A percentile compares a stretch with the other conserved stretches of the same genome.
Conservation (phyloP, 2,113 vertebrate genomes). For the Hylia prasina region DNA sequence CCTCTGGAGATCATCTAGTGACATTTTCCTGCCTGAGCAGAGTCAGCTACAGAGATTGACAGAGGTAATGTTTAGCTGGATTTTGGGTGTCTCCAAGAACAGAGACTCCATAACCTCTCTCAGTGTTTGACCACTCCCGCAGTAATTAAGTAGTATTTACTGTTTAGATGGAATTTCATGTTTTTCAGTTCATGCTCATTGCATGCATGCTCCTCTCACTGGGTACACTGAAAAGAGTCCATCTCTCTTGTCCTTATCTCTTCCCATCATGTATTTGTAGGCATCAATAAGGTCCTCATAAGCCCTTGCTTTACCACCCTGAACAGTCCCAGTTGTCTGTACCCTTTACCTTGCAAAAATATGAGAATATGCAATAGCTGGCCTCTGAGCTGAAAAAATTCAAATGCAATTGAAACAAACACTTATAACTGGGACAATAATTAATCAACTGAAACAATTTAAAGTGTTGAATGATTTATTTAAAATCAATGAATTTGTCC, state of each 20-base stretch:
- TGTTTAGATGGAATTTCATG: neutral
- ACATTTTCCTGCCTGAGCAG: neutral
- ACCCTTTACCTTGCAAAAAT: neutral
- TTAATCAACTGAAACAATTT: neutral
- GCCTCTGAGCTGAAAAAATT: neutral
- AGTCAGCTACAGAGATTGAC: neutral
- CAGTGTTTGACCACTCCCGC: neutral
- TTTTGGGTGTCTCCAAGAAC: neutral
- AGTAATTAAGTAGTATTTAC: neutral
- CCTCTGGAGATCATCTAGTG: neutral
- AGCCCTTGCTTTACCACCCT: neutral
- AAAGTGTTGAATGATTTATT: neutral
- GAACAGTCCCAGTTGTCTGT: neutral
- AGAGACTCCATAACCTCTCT: neutral
- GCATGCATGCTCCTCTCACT: neutral
- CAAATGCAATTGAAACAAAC: neutral
- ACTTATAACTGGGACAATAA: neutral
- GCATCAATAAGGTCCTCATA: neutral
- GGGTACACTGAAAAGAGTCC: neutral
- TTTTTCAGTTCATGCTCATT: neutral
- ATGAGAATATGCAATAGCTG: neutral
- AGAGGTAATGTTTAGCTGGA: neutral
- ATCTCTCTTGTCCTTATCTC: neutral
- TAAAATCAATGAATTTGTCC: neutral
- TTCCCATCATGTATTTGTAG: neutral